These are phyloP conservation scores for Eucera pruinosa DNA, from an alignment of 2,888 invertebrate genomes.

Conservation along the genomic window DNA sequence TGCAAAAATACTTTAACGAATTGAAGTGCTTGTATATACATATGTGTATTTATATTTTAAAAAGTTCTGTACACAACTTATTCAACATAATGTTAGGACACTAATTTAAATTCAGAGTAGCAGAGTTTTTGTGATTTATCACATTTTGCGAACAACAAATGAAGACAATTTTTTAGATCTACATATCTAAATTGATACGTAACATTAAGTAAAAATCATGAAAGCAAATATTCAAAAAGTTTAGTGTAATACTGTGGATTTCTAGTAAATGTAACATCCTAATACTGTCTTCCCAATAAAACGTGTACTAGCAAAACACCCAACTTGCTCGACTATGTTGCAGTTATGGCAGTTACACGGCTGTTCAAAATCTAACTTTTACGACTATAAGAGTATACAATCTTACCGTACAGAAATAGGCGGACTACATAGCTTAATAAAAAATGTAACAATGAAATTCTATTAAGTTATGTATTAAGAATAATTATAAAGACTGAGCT, in stretches of 20 bases:
- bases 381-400: conserved; percentile 40
- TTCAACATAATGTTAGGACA: too few species aligned
- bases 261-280: conserved; percentile 70
- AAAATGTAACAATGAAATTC: conserved; percentile 1
- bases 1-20: too few species aligned
- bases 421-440: conserved; percentile 25
- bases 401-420: conserved; percentile 41
- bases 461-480: neutral
- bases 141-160: too few species aligned
- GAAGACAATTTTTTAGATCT: conserved; percentile 11
- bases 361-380: conserved; percentile 49
- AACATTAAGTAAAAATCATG: neutral
- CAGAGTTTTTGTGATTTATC: too few species aligned
- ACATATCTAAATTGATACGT: conserved; percentile 7
- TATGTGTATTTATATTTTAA: too few species aligned
- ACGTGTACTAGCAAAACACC: conserved; percentile 56
- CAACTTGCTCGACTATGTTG: conserved; percentile 51
- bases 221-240: conserved; percentile 73
- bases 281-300: conserved; percentile 68
- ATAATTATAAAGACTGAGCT: neutral
- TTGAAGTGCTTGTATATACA: too few species aligned
- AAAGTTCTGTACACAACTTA: too few species aligned
- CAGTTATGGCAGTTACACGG: conserved; percentile 55
- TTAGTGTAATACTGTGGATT: conserved; percentile 65
- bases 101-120: too few species aligned